Percentiles rank a stretch among this genome's conserved stretches.
Evolutionary conservation across 2,888 invertebrate genomes (phyloP).

Genomic region (Philopedon plagiatum): DNA sequence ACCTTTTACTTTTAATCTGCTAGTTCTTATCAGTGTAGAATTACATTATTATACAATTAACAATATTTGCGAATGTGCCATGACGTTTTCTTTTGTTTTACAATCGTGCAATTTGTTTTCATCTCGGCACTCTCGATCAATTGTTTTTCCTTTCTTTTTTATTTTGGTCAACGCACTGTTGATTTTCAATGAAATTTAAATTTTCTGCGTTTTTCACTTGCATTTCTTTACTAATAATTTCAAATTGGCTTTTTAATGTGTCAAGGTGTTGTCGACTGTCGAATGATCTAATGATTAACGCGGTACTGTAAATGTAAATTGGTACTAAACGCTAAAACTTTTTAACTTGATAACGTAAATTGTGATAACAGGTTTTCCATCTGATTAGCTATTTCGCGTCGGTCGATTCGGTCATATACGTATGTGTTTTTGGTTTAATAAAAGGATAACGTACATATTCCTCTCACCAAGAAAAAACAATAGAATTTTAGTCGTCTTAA

Average conservation of each 20-base stretch:
- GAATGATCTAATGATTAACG: background rate
- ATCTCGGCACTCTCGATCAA: conserved; percentile 3
- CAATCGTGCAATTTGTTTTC: conserved; percentile 10
- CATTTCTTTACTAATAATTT: background rate
- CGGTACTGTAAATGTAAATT: background rate
- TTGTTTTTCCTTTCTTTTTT: background rate
- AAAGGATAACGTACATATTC: background rate
- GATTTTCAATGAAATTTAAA: conserved; percentile 3
- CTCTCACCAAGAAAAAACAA: background rate
- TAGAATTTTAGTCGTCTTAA: background rate
- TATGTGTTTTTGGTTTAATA: conserved; percentile 5
- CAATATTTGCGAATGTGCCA: conserved; percentile 2
- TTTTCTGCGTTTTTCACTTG: background rate
- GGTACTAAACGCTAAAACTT: background rate
- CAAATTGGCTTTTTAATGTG: background rate
- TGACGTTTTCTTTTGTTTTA: conserved; percentile 1
- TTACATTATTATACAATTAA: conserved; percentile 12
- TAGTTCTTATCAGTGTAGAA: background rate
- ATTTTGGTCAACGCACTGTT: conserved; percentile 9
- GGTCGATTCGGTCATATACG: background rate
- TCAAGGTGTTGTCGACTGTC: background rate
- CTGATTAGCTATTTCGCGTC: conserved; percentile 4
- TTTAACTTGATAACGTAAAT: background rate
- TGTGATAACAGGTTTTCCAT: background rate
- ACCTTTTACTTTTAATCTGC: background rate